Evolutionary conservation across 2,888 invertebrate genomes (phyloP).

Genomic region (Phengaris alcon): DNA sequence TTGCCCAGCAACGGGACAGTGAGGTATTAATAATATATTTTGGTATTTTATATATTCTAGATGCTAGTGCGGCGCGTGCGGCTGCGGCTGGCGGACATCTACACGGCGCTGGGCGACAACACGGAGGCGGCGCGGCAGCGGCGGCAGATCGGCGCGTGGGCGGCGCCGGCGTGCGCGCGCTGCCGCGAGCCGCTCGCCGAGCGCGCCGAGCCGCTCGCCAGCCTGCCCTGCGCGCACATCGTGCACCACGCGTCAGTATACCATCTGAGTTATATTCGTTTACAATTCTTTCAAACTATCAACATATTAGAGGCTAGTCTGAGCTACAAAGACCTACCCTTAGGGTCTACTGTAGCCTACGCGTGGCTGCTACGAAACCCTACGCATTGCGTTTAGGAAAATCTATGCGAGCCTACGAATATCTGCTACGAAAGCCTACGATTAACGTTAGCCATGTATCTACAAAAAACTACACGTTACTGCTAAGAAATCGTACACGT

Average conservation of each 20-base stretch:
- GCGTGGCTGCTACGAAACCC: background rate
- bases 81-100: conserved; percentile 87
- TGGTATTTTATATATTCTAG: conserved; percentile 58
- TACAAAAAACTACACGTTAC: background rate
- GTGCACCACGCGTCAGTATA: conserved; percentile 86
- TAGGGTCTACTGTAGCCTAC: background rate
- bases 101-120: conserved; percentile 89
- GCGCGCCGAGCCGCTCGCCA: conserved; percentile 80
- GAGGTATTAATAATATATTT: no score
- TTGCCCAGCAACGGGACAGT: no score
- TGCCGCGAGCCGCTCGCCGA: conserved; percentile 87
- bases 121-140: conserved; percentile 88
- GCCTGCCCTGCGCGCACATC: conserved; percentile 92
- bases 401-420: background rate
- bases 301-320: no score
- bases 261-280: no score
- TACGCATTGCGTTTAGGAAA: background rate
- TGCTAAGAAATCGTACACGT: no score
- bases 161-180: conserved; percentile 87
- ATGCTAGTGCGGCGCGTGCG: conserved; percentile 89
- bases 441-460: background rate
- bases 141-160: conserved; percentile 84
- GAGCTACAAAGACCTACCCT: no score
- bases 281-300: background rate
- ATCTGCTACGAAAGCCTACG: background rate